Evolutionary conservation across 2,113 vertebrate species (phyloP).

Genomic region (Oryctolagus cuniculus): DNA sequence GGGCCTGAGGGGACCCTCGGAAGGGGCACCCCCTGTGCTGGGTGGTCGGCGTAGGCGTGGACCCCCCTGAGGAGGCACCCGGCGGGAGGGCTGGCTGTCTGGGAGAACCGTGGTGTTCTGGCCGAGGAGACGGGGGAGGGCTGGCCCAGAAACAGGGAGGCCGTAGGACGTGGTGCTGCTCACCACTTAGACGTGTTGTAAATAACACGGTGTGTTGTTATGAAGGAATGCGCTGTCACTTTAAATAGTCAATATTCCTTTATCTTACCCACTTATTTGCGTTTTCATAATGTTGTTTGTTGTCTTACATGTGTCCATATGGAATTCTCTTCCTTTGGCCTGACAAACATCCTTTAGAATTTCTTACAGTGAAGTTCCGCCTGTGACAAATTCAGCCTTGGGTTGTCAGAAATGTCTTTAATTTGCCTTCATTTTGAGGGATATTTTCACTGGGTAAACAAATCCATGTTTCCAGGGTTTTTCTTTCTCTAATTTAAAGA

Average conservation of each 20-base stretch:
- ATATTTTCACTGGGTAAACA: background rate
- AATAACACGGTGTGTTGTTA: background rate
- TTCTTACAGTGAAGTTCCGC: background rate
- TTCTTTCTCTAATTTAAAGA: background rate
- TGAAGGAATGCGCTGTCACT: background rate
- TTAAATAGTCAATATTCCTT: background rate
- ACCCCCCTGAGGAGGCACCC: background rate
- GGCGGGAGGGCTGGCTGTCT: background rate
- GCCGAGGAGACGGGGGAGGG: background rate
- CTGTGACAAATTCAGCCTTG: background rate
- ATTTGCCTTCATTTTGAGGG: background rate
- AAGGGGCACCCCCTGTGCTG: background rate
- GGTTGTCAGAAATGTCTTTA: background rate
- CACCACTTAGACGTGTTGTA: too few species aligned
- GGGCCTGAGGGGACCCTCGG: background rate
- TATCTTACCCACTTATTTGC: background rate
- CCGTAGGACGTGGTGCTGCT: background rate
- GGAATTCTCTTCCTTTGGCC: background rate
- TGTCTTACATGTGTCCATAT: background rate
- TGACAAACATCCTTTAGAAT: background rate
- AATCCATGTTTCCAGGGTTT: background rate
- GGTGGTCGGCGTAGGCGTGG: background rate
- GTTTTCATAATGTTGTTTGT: background rate
- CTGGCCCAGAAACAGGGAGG: background rate
- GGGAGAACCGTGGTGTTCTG: background rate